Evolutionary conservation across 2,113 vertebrate species (phyloP), one percentile per base, ranked within the genome.

Genomic region (Rhodinocichla rosea): DNA sequence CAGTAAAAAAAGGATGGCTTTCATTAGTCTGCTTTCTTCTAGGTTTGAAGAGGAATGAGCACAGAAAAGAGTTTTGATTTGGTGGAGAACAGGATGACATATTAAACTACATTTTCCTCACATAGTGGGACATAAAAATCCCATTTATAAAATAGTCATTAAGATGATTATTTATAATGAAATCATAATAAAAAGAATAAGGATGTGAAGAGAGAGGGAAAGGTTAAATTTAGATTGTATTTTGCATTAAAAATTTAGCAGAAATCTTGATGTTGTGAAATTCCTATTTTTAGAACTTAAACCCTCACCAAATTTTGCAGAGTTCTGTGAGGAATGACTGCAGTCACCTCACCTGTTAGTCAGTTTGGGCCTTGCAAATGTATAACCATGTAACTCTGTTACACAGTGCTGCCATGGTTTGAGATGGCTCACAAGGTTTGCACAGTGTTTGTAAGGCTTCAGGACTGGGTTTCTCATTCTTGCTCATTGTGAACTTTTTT

Each of bases 381-480:
- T 9, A 14, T 39, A 37, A 15, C 12, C 9, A 2, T 5, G 10
- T 13, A 49, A 26, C 6, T 15, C 23, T 30, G 35, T 27, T 50
- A 53, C 44, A 12, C 10, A 52, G 21, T 9, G 14, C 60, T 85
- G 33, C 30, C 15, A 5, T 16, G 26, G 5, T 21, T 78, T 65
- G 11, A 8, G 16, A 28, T 0, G 2, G 15, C 4, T 59, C n/a
- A 13, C 1, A 6, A 87, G 24, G 14, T 55, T 49, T 32, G 39
- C 37, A 18, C 0, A 1, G 15, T 45, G 5, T 67, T 63, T 57
- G 19, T 32, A 26, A 62, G 42, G 52, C 44, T 69, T 63, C 65
- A 42, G 42, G 32, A 13, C 20, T 59, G 23, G 4, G 4, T 77
- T 90, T 79, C 75, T 56, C 37, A 23, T 27, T 65, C 50, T 81